A percentile compares a stretch with the other conserved stretches of the same genome.
phyloP scores from a whole-genome alignment of 2,888 invertebrate genomes.

The Ischnura elegans region DNA sequence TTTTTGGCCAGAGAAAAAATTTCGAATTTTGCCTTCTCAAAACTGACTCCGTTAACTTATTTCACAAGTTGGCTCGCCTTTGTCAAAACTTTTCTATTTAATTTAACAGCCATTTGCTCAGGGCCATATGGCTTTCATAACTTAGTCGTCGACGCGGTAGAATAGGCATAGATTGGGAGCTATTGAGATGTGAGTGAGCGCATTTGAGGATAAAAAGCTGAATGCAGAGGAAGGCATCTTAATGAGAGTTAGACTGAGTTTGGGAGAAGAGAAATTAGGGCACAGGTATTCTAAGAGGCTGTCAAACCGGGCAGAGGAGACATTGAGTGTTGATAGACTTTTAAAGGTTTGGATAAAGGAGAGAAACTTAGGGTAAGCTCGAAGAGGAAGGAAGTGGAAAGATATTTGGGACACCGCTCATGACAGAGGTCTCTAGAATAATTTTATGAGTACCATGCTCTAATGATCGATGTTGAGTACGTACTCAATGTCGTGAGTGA shows the following conservation, averaged over 20 bases:
- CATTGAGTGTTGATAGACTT: background rate
- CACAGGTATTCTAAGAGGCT: background rate
- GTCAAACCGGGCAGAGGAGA: background rate
- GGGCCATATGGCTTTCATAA: background rate
- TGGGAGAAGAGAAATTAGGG: background rate
- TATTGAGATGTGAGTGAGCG: background rate
- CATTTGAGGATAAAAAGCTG: background rate
- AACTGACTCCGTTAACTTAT: background rate
- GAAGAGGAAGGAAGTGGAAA: background rate
- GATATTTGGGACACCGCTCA: too few relatives aligned
- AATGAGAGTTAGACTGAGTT: background rate
- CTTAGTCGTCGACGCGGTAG: background rate
- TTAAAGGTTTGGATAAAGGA: background rate
- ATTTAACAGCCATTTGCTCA: background rate
- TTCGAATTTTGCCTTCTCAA: too few relatives aligned
- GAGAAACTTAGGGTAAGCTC: background rate
- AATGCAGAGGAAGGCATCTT: background rate
- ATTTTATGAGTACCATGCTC: too few relatives aligned
- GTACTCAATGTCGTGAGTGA: too few relatives aligned
- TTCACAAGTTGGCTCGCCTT: background rate
- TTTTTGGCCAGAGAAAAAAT: too few relatives aligned
- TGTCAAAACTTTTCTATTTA: background rate
- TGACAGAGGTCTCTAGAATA: too few relatives aligned
- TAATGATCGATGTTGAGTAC: too few relatives aligned
- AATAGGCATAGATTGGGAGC: background rate